A percentile compares a stretch with the other conserved stretches of the same genome.
phyloP scores from a whole-genome alignment of 2,797 vertebrate species.

The Apogon talboti region DNA sequence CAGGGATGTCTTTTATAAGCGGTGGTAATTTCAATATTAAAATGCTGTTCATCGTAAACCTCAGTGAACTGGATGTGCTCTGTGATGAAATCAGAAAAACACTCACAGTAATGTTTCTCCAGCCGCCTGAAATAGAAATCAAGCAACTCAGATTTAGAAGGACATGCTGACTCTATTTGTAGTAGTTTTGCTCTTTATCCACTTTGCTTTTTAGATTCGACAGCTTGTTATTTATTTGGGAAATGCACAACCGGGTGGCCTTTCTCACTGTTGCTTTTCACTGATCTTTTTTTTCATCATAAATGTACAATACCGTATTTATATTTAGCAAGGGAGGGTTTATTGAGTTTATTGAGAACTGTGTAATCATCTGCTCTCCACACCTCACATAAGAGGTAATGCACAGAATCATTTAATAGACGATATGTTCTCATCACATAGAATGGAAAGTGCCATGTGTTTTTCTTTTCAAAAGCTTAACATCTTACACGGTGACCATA shows the following conservation, averaged over 20 bases:
- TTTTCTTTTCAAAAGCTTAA: constrained; percentile 9
- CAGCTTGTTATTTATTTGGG: neutral
- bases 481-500: constrained; percentile 8
- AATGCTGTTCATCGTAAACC: constrained; percentile 25
- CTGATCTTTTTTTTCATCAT: neutral
- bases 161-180: neutral
- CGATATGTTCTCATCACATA: constrained; percentile 4
- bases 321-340: neutral
- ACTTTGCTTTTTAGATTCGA: neutral
- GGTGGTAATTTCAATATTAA: constrained; percentile 31
- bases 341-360: neutral
- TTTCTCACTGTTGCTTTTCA: neutral
- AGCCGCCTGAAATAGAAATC: constrained; percentile 10
- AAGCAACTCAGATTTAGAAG: neutral
- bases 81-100: constrained; percentile 16
- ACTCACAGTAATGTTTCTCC: neutral
- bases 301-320: neutral
- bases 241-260: too few species aligned
- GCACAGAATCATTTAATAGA: neutral
- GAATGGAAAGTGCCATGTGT: neutral
- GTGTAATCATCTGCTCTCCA: neutral
- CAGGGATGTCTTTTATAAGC: constrained; percentile 18
- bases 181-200: too few species aligned
- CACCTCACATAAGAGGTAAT: too few species aligned
- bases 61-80: constrained; percentile 17